Evolutionary conservation across 2,888 invertebrate genomes (phyloP).

Genomic region (Anagyrus pseudococci): DNA sequence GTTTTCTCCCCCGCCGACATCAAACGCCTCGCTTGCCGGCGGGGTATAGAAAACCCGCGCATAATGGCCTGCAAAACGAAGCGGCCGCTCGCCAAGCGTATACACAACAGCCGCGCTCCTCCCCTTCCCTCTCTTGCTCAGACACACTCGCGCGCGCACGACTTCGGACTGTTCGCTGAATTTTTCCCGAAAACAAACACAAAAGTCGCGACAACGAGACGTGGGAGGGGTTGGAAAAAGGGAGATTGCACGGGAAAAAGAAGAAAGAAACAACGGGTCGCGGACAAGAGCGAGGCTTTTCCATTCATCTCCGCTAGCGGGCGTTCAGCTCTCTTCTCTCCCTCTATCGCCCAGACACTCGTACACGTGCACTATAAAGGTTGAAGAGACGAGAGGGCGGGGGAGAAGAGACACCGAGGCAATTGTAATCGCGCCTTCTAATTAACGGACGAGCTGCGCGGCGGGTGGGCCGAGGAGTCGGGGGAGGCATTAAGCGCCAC

Average conservation of each 20-base stretch:
- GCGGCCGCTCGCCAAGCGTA: no score
- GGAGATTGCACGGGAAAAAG: no score
- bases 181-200: neutral
- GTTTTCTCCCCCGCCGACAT: no score
- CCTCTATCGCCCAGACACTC: neutral
- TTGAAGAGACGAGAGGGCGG: neutral
- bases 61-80: no score
- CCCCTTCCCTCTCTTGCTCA: no score
- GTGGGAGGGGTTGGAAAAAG: neutral
- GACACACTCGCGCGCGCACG: no score
- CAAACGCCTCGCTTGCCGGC: no score
- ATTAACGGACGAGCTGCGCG: slow-evolving; percentile 17
- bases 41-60: no score
- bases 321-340: no score
- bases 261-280: neutral
- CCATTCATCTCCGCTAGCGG: slow-evolving; percentile 6
- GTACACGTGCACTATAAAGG: neutral
- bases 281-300: neutral
- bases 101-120: no score
- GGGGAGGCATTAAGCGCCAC: no score
- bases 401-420: neutral
- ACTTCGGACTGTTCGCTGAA: neutral
- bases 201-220: neutral
- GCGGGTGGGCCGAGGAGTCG: no score
- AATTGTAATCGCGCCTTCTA: slow-evolving; percentile 27